phyloP scores from a whole-genome alignment of 2,797 vertebrate species.

The Muraenolepis orangiensis region DNA sequence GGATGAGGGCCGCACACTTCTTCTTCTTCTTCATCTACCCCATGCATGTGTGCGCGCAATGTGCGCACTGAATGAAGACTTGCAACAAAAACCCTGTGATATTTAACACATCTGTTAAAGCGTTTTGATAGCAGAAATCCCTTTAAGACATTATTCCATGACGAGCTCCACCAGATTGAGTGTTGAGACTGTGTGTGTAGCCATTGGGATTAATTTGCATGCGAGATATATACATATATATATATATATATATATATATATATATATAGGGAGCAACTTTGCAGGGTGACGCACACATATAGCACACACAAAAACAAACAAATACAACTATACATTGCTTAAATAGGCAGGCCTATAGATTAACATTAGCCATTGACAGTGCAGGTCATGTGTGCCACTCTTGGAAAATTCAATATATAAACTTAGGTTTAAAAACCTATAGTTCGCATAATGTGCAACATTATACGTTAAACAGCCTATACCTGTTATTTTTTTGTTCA shows the following conservation, averaged over 20 bases:
- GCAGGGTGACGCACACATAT: constrained; percentile 13
- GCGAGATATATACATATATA: too few species aligned
- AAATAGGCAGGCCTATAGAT: not conserved
- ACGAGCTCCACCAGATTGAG: constrained; percentile 76
- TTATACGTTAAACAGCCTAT: too few species aligned
- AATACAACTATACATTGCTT: not conserved
- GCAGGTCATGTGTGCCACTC: not conserved
- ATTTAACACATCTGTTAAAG: constrained; percentile 98
- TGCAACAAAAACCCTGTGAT: constrained; percentile 73
- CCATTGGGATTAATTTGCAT: constrained; percentile 64
- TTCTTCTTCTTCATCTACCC: too few species aligned
- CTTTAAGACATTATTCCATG: constrained; percentile 76
- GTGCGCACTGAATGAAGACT: constrained; percentile 76
- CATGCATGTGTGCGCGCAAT: constrained; percentile 64
- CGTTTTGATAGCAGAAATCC: constrained; percentile 79
- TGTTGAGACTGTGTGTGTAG: constrained; percentile 70
- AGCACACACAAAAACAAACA: not conserved
- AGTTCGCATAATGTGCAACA: too few species aligned
- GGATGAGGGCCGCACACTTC: constrained; percentile 84
- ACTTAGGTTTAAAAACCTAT: too few species aligned
- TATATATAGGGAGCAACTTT: too few species aligned
- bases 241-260: too few species aligned
- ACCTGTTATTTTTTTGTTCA: constrained; percentile 41
- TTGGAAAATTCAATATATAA: not conserved
- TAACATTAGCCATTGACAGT: too few species aligned